Base-by-base conservation (phyloP, 37 sponge, comb jelly and placozoan genomes). In the Oopsacas minuta region DNA sequence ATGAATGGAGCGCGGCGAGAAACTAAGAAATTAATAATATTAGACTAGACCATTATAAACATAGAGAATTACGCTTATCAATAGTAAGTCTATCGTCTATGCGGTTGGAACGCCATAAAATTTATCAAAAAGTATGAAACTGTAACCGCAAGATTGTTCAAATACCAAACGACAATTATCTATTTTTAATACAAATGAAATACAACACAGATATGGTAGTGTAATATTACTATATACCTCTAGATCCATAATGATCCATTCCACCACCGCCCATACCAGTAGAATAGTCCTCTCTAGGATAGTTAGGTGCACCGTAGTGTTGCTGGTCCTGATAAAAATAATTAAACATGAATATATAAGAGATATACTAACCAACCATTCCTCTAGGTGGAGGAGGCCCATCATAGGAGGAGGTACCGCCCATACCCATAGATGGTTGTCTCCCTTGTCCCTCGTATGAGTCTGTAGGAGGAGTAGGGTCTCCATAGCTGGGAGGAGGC, bases 81-180 rank as follows among this genome's bases (percentile, higher is more conserved):
- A 3, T 20, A 12, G 75, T 34, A 61, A n/a, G 75, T 61, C 75
- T 61, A 34, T 61, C 30, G 1, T 61, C 5, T 61, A 25, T n/a
- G 75, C 75, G 75, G 75, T 61, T 61, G 75, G 75, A 61, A 61
- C 75, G 75, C 30, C 75, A 61, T 61, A 3, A 3, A 61, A 3
- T n/a, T 61, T 3, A 12, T 61, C n/a, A 61, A 61, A 61, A 61
- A 3, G 32, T n/a, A 61, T 61, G 75, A 61, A 61, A 61, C 75
- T 61, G 75, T 32, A 61, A 10, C 75, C 28, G 28, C 20, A n/a
- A 61, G 75, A 61, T 61, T 61, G 75, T 61, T 61, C 75, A 34
- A 12, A 25, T 7, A 61, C 22, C 22, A 42, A 42, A 15, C 15
- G 8, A 42, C 49, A 17, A 17, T 42, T 15, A 42, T 17, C 8